Evolutionary conservation across 2,797 vertebrate species (phyloP).

Genomic region (Spinibarbus caldwelli): DNA sequence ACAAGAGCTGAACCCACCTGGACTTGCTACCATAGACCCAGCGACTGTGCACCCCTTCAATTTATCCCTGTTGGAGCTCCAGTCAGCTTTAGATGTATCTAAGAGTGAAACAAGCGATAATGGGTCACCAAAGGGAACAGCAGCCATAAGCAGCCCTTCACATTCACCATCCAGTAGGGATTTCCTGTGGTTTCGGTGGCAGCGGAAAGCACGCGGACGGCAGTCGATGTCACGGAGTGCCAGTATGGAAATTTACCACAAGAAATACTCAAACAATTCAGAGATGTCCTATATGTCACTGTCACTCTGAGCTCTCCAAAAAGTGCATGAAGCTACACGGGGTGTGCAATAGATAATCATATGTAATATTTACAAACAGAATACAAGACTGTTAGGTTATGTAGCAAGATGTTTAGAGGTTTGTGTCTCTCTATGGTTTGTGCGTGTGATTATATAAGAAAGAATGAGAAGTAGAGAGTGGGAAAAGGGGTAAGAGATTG

Average conservation of each 20-base stretch:
- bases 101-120: constrained; percentile 61
- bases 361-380: constrained; percentile 21
- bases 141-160: constrained; percentile 58
- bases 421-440: constrained; percentile 31
- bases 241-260: constrained; percentile 81
- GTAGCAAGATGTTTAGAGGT: constrained; percentile 56
- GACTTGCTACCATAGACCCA: constrained; percentile 60
- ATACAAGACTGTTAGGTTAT: constrained; percentile 41
- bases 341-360: constrained; percentile 29
- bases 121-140: constrained; percentile 58
- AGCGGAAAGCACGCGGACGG: constrained; percentile 68
- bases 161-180: constrained; percentile 66
- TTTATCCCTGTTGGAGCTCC: constrained; percentile 60
- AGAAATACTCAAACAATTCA: constrained; percentile 82
- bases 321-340: constrained; percentile 56
- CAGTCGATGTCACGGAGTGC: constrained; percentile 72
- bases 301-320: constrained; percentile 72
- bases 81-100: constrained; percentile 59
- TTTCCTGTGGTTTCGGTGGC: constrained; percentile 81
- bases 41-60: constrained; percentile 59
- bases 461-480: constrained; percentile 35
- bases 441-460: constrained; percentile 17
- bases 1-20: constrained; percentile 62
- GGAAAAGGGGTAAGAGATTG: constrained; percentile 33
- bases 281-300: constrained; percentile 84